phyloP scores from a whole-genome alignment of 1,140 invertebrate genomes.

The Ctenoplectra terminalis region DNA sequence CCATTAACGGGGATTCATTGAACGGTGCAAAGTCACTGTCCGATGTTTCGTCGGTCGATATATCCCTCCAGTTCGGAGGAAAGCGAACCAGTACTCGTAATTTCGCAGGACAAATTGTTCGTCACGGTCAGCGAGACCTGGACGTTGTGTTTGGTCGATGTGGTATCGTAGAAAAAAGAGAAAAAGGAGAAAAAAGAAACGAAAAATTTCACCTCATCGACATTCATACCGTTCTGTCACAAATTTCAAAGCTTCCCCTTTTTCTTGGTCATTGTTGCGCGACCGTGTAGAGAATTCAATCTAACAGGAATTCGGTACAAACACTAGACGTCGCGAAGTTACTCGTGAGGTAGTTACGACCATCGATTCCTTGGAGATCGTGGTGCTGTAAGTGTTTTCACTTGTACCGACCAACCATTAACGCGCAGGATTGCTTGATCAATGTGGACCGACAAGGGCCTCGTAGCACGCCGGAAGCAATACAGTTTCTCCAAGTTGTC shows the following conservation, averaged over 20 bases:
- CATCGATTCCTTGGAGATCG: constrained; percentile 4
- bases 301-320: background rate
- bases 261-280: background rate
- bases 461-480: no score
- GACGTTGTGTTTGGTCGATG: background rate
- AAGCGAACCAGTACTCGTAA: background rate
- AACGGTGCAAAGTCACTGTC: constrained; percentile 12
- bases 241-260: background rate
- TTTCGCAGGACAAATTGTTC: background rate
- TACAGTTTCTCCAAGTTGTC: background rate
- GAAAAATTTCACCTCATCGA: background rate
- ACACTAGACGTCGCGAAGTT: background rate
- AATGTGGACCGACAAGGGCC: background rate
- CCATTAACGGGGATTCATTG: constrained; percentile 37
- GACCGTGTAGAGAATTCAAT: background rate
- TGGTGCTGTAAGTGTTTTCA: constrained; percentile 31
- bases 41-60: constrained; percentile 5
- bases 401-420: constrained; percentile 18
- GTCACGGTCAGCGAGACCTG: background rate
- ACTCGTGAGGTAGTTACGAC: background rate
- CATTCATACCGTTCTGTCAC: no score
- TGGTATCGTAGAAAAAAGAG: background rate
- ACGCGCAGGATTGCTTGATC: constrained; percentile 27
- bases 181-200: no score
- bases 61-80: background rate